phyloP scores from a whole-genome alignment of 1,140 invertebrate genomes.

The Calliphora vicina region DNA sequence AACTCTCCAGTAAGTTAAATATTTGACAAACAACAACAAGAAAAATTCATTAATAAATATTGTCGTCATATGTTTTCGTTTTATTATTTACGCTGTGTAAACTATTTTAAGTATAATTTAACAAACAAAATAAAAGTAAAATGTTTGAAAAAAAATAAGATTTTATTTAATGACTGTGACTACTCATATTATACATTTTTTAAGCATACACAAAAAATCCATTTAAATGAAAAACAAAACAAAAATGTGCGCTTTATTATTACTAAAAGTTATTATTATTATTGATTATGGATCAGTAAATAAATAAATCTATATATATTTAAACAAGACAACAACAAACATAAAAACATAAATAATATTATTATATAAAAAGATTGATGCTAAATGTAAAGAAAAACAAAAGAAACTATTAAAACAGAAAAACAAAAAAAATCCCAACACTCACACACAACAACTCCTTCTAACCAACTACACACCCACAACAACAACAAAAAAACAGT shows the following conservation, averaged over 20 bases:
- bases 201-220: constrained; percentile 28
- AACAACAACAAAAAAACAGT: too few species aligned
- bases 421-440: not conserved
- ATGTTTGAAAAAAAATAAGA: constrained; percentile 15
- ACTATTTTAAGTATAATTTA: constrained; percentile 15
- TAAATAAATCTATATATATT: not conserved
- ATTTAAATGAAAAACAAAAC: constrained; percentile 21
- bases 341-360: not conserved
- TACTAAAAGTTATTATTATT: constrained; percentile 35
- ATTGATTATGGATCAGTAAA: constrained; percentile 29
- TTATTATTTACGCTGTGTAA: constrained; percentile 29
- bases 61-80: not conserved
- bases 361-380: not conserved
- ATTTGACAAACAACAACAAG: constrained; percentile 9
- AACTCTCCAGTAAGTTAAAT: not conserved
- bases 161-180: constrained; percentile 34
- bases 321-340: not conserved
- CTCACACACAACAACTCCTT: not conserved
- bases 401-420: not conserved
- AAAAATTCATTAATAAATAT: not conserved
- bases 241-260: constrained; percentile 23
- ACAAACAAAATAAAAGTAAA: not conserved
- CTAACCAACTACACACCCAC: too few species aligned
- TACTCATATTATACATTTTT: constrained; percentile 31
- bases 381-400: not conserved